Percentiles rank a stretch among this genome's conserved stretches.
Conservation (phyloP, 92 coral and sea anemone species). For the Parazoanthus atlanticus region DNA sequence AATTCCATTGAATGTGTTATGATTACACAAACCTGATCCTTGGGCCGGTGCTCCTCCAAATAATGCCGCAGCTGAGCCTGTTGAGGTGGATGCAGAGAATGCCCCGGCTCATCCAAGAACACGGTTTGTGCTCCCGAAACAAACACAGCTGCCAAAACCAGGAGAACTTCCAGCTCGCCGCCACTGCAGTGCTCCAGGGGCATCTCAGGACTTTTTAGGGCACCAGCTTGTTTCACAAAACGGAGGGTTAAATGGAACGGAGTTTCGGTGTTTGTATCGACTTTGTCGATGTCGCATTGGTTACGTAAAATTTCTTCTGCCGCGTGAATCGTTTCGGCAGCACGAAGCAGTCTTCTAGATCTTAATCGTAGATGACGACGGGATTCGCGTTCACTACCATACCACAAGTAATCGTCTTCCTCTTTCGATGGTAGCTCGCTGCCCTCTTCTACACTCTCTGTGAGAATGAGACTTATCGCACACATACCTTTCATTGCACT, state of each 20-base stretch:
- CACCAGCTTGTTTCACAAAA: background rate
- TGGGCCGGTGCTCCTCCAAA: constrained; percentile 3
- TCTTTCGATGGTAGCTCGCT: background rate
- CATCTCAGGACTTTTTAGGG: constrained; percentile 1
- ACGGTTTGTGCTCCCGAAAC: constrained; percentile 38
- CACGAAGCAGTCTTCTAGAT: too few species aligned
- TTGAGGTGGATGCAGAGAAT: constrained; percentile 45
- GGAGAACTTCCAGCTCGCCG: constrained; percentile 25
- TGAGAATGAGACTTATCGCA: background rate
- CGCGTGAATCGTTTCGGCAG: background rate
- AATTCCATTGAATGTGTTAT: constrained; percentile 37
- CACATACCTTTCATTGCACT: constrained; percentile 1
- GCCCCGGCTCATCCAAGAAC: constrained; percentile 48
- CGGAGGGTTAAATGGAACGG: background rate
- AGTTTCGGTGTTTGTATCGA: background rate
- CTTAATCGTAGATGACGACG: too few species aligned
- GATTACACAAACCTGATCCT: constrained; percentile 10
- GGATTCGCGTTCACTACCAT: too few species aligned
- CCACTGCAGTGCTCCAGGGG: constrained; percentile 34
- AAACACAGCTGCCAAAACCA: constrained; percentile 31
- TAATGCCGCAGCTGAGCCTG: constrained; percentile 46
- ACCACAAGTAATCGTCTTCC: too few species aligned
- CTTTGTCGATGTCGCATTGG: background rate
- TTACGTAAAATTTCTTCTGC: background rate
- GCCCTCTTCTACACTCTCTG: background rate